Conservation (phyloP, 2,797 vertebrate genomes). For the Allobates femoralis region DNA sequence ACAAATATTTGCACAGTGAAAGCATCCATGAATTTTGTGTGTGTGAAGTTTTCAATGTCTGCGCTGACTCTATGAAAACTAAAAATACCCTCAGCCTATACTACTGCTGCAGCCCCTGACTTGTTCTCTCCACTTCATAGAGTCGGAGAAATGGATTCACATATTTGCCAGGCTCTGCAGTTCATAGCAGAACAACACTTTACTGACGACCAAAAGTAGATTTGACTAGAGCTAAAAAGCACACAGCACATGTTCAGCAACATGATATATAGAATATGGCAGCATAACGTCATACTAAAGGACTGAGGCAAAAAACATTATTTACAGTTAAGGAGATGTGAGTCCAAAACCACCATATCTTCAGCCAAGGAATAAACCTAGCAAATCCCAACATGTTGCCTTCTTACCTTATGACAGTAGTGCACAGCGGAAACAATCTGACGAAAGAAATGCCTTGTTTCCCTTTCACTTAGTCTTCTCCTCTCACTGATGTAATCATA, state of each 20-base stretch:
- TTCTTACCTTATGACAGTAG: conserved; percentile 95
- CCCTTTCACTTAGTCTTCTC: conserved; percentile 88
- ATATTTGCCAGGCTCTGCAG: background rate
- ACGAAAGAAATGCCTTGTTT: conserved; percentile 97
- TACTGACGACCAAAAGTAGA: conserved; percentile 17
- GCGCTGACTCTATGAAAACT: conserved; percentile 4
- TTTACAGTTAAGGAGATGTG: conserved; percentile 57
- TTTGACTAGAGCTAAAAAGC: conserved; percentile 10
- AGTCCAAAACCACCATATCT: conserved; percentile 54
- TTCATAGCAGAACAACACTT: background rate
- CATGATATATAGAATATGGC: conserved; percentile 35
- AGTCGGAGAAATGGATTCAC: background rate
- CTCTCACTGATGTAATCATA: conserved; percentile 99
- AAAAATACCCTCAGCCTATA: conserved; percentile 41
- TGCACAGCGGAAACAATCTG: conserved; percentile 98
- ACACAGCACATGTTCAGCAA: conserved; percentile 25
- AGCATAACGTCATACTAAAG: conserved; percentile 27
- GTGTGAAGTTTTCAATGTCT: conserved; percentile 44
- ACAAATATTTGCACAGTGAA: conserved; percentile 60
- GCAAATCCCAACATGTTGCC: conserved; percentile 12
- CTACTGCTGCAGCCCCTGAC: conserved; percentile 1
- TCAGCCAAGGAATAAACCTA: conserved; percentile 44
- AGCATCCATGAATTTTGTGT: conserved; percentile 36
- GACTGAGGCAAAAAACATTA: conserved; percentile 23
- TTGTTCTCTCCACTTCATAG: conserved; percentile 16